These are phyloP conservation scores for Candoia aspera DNA, from an alignment of 2,113 vertebrate genomes.

Conservation along the genomic window DNA sequence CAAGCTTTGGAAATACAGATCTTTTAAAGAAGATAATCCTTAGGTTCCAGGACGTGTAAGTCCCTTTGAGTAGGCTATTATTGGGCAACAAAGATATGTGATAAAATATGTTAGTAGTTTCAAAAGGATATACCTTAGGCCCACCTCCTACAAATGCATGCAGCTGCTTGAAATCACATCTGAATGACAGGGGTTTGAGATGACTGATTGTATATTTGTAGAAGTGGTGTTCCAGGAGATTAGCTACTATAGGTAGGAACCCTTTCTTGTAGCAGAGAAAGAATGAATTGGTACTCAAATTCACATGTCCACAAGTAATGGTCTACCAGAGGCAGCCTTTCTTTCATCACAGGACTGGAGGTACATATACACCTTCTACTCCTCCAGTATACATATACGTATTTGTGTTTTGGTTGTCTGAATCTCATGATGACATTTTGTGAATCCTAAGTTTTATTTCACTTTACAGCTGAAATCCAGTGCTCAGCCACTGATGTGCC, in stretches of 20 bases:
- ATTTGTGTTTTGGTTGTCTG: no score
- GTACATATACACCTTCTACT: background rate
- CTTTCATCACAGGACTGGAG: background rate
- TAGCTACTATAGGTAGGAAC: background rate
- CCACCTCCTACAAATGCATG: background rate
- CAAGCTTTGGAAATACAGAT: background rate
- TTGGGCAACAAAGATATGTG: background rate
- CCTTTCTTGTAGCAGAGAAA: background rate
- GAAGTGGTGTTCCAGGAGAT: background rate
- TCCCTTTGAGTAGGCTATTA: background rate
- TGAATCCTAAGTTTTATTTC: background rate
- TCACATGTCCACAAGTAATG: background rate
- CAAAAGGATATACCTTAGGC: background rate
- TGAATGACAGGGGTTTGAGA: background rate
- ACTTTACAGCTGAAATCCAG: background rate
- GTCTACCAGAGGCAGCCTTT: background rate
- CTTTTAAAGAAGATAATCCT: background rate
- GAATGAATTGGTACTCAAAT: background rate
- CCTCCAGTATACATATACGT: no score
- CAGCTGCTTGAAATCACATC: background rate
- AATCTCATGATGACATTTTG: no score
- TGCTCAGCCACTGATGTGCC: background rate
- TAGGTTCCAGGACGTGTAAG: background rate
- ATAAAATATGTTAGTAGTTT: background rate
- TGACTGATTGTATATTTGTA: background rate